Evolutionary conservation across 2,888 invertebrate species (phyloP).

Genomic region (Patella pellucida): DNA sequence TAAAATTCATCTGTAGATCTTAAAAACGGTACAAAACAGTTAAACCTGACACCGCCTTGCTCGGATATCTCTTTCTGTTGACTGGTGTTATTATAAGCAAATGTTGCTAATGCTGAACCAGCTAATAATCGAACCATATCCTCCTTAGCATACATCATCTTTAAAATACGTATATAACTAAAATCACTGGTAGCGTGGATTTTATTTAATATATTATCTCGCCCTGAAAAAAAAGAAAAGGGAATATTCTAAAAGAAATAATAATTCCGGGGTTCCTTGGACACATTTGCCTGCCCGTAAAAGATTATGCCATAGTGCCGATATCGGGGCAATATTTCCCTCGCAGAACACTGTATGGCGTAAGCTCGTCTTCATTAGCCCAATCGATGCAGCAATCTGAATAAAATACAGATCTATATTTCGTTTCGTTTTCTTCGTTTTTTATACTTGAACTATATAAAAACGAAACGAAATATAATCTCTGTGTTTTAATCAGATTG

Average conservation of each 20-base stretch:
- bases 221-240: conserved; percentile 46
- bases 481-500: too few relatives aligned
- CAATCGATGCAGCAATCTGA: too few relatives aligned
- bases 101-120: conserved; percentile 66
- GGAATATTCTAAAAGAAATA: neutral
- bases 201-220: conserved; percentile 61
- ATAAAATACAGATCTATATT: too few relatives aligned
- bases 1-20: conserved; percentile 64
- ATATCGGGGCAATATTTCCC: too few relatives aligned
- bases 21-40: conserved; percentile 66
- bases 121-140: conserved; percentile 59
- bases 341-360: too few relatives aligned
- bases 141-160: conserved; percentile 64
- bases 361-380: too few relatives aligned
- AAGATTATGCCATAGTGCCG: too few relatives aligned
- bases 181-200: conserved; percentile 64
- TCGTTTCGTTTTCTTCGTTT: too few relatives aligned
- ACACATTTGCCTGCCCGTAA: too few relatives aligned
- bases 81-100: conserved; percentile 67
- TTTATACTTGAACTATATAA: too few relatives aligned
- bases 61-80: conserved; percentile 67
- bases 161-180: conserved; percentile 65
- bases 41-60: conserved; percentile 67
- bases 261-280: too few relatives aligned
- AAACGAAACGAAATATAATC: too few relatives aligned